These are phyloP conservation scores for Papilio aristodemus DNA, from an alignment of 1,140 invertebrate genomes.

Conservation along the genomic window DNA sequence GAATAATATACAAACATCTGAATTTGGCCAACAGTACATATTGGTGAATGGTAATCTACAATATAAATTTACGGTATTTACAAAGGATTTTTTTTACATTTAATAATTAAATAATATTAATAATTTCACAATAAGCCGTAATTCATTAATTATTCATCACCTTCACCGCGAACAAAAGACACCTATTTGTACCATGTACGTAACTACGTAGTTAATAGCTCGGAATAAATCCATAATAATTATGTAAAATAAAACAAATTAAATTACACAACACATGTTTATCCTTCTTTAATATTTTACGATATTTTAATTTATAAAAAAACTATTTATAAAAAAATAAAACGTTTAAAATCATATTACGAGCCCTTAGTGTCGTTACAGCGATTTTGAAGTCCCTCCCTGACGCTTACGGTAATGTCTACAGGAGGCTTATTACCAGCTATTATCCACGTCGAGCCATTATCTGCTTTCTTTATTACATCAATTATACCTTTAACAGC, in stretches of 20 bases:
- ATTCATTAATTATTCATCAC: too few relatives aligned
- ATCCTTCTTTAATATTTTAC: too few relatives aligned
- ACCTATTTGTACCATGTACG: too few relatives aligned
- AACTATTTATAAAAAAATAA: not conserved
- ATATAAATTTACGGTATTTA: not conserved
- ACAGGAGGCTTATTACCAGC: constrained; percentile 59
- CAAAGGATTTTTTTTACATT: too few relatives aligned
- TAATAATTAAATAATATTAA: too few relatives aligned
- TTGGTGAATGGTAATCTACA: too few relatives aligned
- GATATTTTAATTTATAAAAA: constrained; percentile 2
- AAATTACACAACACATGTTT: too few relatives aligned
- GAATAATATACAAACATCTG: not conserved
- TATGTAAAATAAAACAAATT: too few relatives aligned
- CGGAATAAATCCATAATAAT: too few relatives aligned
- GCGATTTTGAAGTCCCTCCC: constrained; percentile 47
- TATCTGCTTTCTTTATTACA: constrained; percentile 39
- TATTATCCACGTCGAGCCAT: constrained; percentile 66
- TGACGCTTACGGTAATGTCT: constrained; percentile 56
- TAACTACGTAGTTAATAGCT: too few relatives aligned
- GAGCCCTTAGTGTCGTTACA: constrained; percentile 33
- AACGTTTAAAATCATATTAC: not conserved
- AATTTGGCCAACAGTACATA: not conserved
- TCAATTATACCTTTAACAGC: constrained; percentile 34
- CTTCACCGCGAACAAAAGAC: too few relatives aligned
- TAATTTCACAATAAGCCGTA: too few relatives aligned